phyloP scores from a whole-genome alignment of 1,140 invertebrate species.

The Rhynchophorus ferrugineus region DNA sequence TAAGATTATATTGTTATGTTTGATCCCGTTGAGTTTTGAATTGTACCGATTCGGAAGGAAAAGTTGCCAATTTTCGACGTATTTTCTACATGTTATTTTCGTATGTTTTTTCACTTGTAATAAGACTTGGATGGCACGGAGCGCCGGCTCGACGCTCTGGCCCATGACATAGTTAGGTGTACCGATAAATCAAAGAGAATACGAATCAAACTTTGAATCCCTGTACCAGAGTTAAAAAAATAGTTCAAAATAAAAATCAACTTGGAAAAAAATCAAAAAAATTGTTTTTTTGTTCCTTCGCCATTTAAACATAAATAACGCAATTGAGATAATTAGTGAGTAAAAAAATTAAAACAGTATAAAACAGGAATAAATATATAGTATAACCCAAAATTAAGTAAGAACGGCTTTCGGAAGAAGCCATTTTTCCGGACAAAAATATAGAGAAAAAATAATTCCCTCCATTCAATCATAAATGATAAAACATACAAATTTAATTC shows the following conservation, averaged over 20 bases:
- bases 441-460: too few relatives aligned
- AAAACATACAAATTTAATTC: too few relatives aligned
- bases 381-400: too few relatives aligned
- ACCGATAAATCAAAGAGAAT: neutral
- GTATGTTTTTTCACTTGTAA: neutral
- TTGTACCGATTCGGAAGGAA: neutral
- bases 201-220: neutral
- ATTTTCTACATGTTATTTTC: neutral
- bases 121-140: neutral
- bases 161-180: neutral
- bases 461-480: too few relatives aligned
- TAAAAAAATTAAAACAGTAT: too few relatives aligned
- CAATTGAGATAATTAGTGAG: too few relatives aligned
- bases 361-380: too few relatives aligned
- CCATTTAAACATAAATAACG: too few relatives aligned
- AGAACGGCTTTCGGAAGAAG: too few relatives aligned
- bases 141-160: neutral
- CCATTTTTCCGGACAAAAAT: too few relatives aligned
- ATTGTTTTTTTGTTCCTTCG: too few relatives aligned
- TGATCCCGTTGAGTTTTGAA: neutral
- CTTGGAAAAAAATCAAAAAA: too few relatives aligned
- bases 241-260: neutral
- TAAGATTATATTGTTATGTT: neutral
- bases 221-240: neutral
- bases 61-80: neutral